Conservation (phyloP, 2,888 invertebrate genomes). For the Lithophane socia region DNA sequence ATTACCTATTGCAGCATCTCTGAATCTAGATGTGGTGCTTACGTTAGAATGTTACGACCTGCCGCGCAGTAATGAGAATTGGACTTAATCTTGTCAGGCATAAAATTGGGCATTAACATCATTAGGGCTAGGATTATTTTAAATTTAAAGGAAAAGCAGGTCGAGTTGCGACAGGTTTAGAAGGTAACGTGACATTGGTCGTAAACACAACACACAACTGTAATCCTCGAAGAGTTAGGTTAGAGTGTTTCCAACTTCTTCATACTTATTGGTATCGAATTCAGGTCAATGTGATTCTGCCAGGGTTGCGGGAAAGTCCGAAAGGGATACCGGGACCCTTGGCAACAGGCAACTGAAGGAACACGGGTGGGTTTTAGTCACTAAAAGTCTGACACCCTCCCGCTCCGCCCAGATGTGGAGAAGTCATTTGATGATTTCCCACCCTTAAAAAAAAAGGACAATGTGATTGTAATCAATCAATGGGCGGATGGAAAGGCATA, state of each 20-base stretch:
- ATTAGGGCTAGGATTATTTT: background rate
- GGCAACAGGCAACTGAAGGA: no score
- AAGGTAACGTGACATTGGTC: background rate
- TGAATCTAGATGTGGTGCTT: background rate
- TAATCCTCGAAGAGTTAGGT: no score
- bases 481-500: no score
- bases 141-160: background rate
- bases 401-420: no score
- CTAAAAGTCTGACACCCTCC: no score
- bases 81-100: background rate
- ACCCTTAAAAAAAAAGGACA: no score
- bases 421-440: no score
- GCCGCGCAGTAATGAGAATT: background rate
- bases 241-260: background rate
- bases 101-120: background rate
- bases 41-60: background rate
- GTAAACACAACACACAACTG: no score
- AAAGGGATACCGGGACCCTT: no score
- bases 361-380: no score
- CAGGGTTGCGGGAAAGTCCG: no score
- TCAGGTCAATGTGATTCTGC: background rate
- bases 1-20: slow-evolving; percentile 36
- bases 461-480: no score
- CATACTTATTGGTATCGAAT: background rate
- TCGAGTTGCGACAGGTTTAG: background rate